A percentile compares a stretch with the other conserved stretches of the same genome.
phyloP scores from a whole-genome alignment of 2,888 invertebrate genomes.

The Helobdella robusta region DNA sequence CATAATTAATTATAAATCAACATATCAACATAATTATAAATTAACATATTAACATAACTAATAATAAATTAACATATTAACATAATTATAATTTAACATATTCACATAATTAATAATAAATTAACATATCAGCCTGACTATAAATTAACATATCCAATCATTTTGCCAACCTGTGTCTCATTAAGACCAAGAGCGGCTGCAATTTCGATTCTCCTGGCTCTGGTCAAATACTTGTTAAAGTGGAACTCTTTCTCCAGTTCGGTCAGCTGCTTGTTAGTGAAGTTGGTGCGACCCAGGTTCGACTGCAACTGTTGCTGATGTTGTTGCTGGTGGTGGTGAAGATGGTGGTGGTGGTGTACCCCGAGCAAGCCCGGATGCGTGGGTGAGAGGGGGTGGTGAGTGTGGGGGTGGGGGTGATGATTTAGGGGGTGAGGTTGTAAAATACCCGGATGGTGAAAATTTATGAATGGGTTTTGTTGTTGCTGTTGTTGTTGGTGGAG shows the following conservation, averaged over 20 bases:
- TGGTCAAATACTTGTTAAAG: conserved; percentile 94
- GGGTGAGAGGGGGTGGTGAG: conserved; percentile 3
- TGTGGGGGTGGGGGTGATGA: not conserved
- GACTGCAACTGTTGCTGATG: conserved; percentile 11
- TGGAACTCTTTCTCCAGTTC: conserved; percentile 99
- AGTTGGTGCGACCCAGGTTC: conserved; percentile 79
- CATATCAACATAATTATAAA: too few relatives aligned
- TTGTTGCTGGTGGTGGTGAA: conserved; percentile 5
- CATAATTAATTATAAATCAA: too few relatives aligned
- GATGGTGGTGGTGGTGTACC: not conserved
- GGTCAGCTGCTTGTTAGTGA: conserved; percentile 96
- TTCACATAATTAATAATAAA: too few relatives aligned
- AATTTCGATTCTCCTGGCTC: conserved; percentile 92
- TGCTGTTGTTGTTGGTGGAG: conserved; percentile 12
- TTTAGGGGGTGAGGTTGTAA: not conserved
- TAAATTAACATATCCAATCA: too few relatives aligned
- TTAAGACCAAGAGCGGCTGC: conserved; percentile 85
- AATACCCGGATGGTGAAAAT: too few relatives aligned
- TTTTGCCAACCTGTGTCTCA: conserved; percentile 65
- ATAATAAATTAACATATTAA: too few relatives aligned
- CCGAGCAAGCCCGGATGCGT: conserved; percentile 10
- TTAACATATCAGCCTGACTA: too few relatives aligned
- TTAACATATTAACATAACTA: too few relatives aligned
- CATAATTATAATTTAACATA: too few relatives aligned
- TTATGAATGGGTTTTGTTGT: not conserved